Conservation (phyloP, 1,140 invertebrate species). For the Cheumatopsyche charites region DNA sequence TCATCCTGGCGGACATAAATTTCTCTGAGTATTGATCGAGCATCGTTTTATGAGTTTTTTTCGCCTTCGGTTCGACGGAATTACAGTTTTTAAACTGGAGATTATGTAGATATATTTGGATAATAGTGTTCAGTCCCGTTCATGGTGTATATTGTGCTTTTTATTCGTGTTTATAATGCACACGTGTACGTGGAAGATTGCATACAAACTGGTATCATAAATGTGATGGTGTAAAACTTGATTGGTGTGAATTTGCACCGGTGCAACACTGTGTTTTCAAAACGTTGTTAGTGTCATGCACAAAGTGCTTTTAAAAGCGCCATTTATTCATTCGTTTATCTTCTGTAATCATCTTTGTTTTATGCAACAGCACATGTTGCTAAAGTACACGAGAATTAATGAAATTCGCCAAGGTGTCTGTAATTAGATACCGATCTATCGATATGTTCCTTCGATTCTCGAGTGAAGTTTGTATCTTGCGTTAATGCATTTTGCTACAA, state of each 20-base stretch:
- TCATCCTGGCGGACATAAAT: too few species aligned
- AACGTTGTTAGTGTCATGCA: neutral
- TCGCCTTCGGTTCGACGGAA: neutral
- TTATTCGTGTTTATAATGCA: neutral
- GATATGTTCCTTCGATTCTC: too few species aligned
- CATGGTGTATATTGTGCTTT: neutral
- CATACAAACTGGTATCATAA: slow-evolving; percentile 24
- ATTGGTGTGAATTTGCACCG: slow-evolving; percentile 21
- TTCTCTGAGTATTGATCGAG: too few species aligned
- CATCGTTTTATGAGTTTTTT: neutral
- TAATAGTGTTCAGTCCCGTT: neutral
- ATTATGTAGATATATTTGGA: neutral
- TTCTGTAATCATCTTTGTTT: neutral
- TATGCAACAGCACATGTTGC: too few species aligned
- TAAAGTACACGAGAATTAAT: too few species aligned
- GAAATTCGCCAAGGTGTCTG: too few species aligned
- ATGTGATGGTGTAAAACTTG: slow-evolving; percentile 17
- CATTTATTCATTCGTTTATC: slow-evolving; percentile 16
- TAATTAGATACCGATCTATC: too few species aligned
- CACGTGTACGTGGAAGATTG: slow-evolving; percentile 10
- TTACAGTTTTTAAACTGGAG: neutral
- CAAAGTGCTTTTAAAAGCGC: neutral
- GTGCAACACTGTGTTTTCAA: slow-evolving; percentile 16
- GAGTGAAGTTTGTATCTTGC: too few species aligned
- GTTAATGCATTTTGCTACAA: too few species aligned